These are phyloP conservation scores for Paramormyrops kingsleyae DNA, from an alignment of 2,113 vertebrate species.

Conservation along the genomic window DNA sequence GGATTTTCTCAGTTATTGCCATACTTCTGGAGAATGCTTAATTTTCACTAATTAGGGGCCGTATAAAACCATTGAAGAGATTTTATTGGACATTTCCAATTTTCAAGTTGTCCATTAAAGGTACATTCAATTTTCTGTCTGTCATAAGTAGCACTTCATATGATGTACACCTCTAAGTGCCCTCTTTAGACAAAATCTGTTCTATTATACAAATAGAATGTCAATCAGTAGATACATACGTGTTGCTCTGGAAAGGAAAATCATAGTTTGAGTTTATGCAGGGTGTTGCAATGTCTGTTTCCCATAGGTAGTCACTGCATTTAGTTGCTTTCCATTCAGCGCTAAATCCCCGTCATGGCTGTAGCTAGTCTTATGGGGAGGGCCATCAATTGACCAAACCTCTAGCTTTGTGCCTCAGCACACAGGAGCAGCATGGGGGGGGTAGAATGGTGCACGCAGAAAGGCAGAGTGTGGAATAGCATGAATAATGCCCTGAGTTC, in stretches of 20 bases:
- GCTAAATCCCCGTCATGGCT: not conserved
- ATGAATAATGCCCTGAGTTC: not conserved
- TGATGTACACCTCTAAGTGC: not conserved
- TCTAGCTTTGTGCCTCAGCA: not conserved
- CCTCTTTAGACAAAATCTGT: not conserved
- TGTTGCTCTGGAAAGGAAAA: not conserved
- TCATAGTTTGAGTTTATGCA: not conserved
- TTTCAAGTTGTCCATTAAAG: not conserved
- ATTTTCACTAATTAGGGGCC: not conserved
- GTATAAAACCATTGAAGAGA: not conserved
- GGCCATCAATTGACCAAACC: not conserved
- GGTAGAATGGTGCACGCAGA: not conserved
- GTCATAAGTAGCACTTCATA: not conserved
- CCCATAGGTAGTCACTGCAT: not conserved
- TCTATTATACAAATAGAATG: not conserved
- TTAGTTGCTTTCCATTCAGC: not conserved
- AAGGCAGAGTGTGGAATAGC: not conserved
- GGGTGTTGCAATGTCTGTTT: not conserved
- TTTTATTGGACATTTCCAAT: not conserved
- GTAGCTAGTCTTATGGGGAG: not conserved
- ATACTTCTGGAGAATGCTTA: not conserved
- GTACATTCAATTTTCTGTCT: not conserved
- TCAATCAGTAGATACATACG: not conserved
- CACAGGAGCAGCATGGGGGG: not conserved
- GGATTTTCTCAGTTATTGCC: not conserved